A percentile compares a stretch with the other conserved stretches of the same genome.
phyloP scores from a whole-genome alignment of 2,888 invertebrate species.

The Pardosa pseudoannulata region DNA sequence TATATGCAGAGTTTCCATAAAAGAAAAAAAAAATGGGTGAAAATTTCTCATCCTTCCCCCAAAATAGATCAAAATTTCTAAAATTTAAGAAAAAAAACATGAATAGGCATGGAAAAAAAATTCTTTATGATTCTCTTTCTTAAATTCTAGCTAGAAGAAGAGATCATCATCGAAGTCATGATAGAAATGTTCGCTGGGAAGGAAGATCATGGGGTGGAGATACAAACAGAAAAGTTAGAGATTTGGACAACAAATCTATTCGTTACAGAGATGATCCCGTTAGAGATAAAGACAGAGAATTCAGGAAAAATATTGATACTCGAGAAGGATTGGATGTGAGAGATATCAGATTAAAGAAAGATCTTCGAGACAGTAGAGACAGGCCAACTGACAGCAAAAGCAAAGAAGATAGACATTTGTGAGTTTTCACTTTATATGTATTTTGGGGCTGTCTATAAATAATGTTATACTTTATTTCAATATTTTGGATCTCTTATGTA shows the following conservation, averaged over 20 bases:
- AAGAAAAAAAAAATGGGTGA: too few species aligned
- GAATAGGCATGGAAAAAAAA: too few species aligned
- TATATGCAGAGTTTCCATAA: too few species aligned
- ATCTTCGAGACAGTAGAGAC: constrained; percentile 41
- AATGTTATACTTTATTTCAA: too few species aligned
- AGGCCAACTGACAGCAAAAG: constrained; percentile 28
- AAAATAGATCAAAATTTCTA: too few species aligned
- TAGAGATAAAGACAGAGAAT: constrained; percentile 70
- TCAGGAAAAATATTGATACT: constrained; percentile 48
- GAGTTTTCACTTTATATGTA: constrained; percentile 13
- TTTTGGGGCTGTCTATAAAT: too few species aligned
- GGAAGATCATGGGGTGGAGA: constrained; percentile 23
- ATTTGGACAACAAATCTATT: constrained; percentile 28
- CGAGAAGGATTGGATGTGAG: constrained; percentile 37
- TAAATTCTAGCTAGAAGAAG: constrained; percentile 57
- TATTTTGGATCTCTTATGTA: too few species aligned
- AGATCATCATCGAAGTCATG: constrained; percentile 74
- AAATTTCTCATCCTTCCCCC: too few species aligned
- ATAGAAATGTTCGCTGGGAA: constrained; percentile 62
- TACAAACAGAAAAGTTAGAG: constrained; percentile 72
- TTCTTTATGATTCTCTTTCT: too few species aligned
- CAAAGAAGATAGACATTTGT: constrained; percentile 52
- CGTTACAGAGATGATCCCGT: constrained; percentile 54
- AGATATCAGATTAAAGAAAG: constrained; percentile 42
- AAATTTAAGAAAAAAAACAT: too few species aligned